phyloP scores from a whole-genome alignment of 2,888 invertebrate genomes.

The Heliconius aoede region DNA sequence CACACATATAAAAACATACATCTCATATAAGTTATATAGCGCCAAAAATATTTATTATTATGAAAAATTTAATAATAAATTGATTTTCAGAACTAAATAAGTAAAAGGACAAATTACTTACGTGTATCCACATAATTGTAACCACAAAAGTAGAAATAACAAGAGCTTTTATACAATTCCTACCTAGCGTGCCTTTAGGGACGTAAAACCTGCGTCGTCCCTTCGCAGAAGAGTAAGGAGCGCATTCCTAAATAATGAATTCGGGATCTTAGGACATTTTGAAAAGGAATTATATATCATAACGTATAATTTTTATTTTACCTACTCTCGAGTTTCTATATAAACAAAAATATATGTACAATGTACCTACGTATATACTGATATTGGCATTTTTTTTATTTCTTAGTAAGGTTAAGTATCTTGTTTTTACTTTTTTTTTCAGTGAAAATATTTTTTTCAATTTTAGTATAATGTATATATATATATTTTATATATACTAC shows the following conservation, averaged over 20 bases:
- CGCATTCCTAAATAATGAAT: constrained; percentile 62
- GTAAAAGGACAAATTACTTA: constrained; percentile 43
- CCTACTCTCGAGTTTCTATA: too few relatives aligned
- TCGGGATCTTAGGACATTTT: constrained; percentile 55
- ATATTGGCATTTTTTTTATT: too few relatives aligned
- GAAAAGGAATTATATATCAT: constrained; percentile 51
- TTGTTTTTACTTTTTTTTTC: too few relatives aligned
- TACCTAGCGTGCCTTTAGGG: constrained; percentile 56
- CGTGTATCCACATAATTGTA: constrained; percentile 49
- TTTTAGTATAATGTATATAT: too few relatives aligned
- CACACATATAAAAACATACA: too few relatives aligned
- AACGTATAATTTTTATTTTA: background rate
- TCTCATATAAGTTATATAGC: background rate
- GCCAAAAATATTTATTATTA: background rate
- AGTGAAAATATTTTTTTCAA: too few relatives aligned
- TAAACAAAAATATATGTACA: too few relatives aligned
- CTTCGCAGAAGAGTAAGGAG: constrained; percentile 49
- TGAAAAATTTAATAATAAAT: background rate
- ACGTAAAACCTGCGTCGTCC: constrained; percentile 53
- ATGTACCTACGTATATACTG: too few relatives aligned
- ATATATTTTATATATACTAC: too few relatives aligned
- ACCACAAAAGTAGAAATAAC: constrained; percentile 55
- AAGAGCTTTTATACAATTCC: constrained; percentile 55
- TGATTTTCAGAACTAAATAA: constrained; percentile 27
- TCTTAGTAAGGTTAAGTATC: too few relatives aligned